Evolutionary conservation across 2,888 invertebrate species (phyloP), one percentile per base, ranked within the genome.

Genomic region (Lepeophtheirus nordmannii): DNA sequence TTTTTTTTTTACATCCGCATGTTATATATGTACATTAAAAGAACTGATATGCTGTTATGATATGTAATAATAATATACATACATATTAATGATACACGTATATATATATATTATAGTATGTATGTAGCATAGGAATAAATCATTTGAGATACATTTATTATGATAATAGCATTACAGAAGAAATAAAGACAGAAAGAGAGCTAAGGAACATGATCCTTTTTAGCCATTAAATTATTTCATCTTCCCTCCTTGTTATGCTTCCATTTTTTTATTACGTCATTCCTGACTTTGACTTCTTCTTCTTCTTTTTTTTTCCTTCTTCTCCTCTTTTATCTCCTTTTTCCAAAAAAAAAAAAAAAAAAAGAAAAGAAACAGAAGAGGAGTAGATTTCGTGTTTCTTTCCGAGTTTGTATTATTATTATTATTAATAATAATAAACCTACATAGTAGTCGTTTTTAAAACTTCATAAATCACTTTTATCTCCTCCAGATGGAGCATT

Each of bases 381-480:
- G n/a, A 30, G 30, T 30, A 30, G 30, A 30, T 30, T 30, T 30
- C 30, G 30, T 30, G 30, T 30, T 30, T 30, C 30, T 30, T 30
- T 30, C 30, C 30, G 30, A 30, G 30, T 30, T 30, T 30, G 30
- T 30, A 30, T 17, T 46, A 14, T 46, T 46, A 46, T n/a, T 46
- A 17, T n/a, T 46, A 46, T 5, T 46, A 46, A 46, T 46, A 46
- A 46, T 46, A 46, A 46, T 46, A 46, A 46, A 46, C 53, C 53
- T 17, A 46, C 14, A 17, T 46, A 14, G n/a, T 46, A n/a, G 14
- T 46, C 17, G 53, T 46, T 46, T 46, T 46, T 46, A n/a, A 46
- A 46, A 46, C 53, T 46, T 46, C 53, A 46, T 46, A 46, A 46
- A 46, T 46, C 53, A 46, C 53, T 46, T 46, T 46, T 46, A 46